Base-by-base conservation (phyloP, 2,797 vertebrate genomes). In the Hoplostethus mediterraneus region DNA sequence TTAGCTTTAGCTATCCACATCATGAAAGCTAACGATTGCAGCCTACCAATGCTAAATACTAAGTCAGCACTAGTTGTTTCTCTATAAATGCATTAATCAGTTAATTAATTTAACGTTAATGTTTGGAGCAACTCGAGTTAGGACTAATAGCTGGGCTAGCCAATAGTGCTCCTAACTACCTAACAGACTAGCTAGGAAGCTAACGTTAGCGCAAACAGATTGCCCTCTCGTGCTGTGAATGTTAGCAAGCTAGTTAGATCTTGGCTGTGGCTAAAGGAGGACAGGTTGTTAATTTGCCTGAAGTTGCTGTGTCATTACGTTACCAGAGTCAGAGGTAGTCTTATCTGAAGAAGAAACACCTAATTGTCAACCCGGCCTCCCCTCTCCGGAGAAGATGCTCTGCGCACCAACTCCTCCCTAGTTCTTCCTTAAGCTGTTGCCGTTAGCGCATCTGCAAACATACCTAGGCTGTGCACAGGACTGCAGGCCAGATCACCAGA, bases 381-480 rank as follows among this genome's bases (percentile, higher is more conserved):
- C 38, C 33, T 71, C 25, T 36, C 36, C 33, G 1, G 21, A 75
- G 38, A 63, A 30, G 80, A 69, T 77, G 75, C 76, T 81, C 21
- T 62, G 28, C 21, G 61, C 56, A 81, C n/a, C 66, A 54, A 63
- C 80, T 83, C 71, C 78, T 68, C 54, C 51, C 72, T n/a, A 65
- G 70, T 82, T 73, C 63, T 59, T 64, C 57, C 16, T 5, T 49
- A 51, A 71, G 75, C 59, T 70, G 63, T 62, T 63, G 59, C 63
- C 49, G 68, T 67, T 52, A 79, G 73, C 30, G 54, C 30, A 31
- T 13, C 53, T 31, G 53, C 56, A 63, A 61, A 61, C 72, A 31
- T 64, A 86, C 89, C 47, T 85, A 75, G 70, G 72, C 80, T 66
- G 81, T 53, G 63, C 63, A 80, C 40, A n/a, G 73, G 64, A 82